Evolutionary conservation across 2,113 vertebrate genomes (phyloP), one percentile per base, ranked within the genome.

Genomic region (Rhineura floridana): DNA sequence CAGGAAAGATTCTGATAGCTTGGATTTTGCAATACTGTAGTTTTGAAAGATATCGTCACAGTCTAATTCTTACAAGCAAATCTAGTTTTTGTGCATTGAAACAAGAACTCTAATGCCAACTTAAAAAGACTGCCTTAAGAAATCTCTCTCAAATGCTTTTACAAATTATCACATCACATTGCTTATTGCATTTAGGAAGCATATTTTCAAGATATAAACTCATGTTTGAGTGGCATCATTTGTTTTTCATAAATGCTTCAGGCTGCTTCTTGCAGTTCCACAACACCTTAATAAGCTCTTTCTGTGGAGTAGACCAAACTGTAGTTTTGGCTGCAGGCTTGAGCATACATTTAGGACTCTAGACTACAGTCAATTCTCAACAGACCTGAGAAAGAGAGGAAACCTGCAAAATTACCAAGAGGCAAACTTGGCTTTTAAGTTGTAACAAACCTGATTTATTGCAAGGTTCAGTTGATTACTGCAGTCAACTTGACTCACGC

Each of bases 191-290:
- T 46, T 62, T 83, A 90, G 36, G 48, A 67, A 81, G 30, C 48
- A 78, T 33, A 83, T 87, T n/a, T 86, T 83, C 25, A 50, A 59
- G 52, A 79, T 50, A 25, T 13, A 70, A 83, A 72, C 83, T 59
- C 36, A 86, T 28, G 78, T 72, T 50, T 55, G 76, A 79, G 75
- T 69, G 28, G 48, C 63, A 75, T 86, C 84, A 70, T 90, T 83
- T 90, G 33, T 90, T 83, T 73, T 83, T 83, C 83, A 83, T 83
- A 70, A 90, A 79, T 72, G 39, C 80, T 90, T 36, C 62, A 72
- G 70, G 70, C 63, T 67, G 50, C 50, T 90, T 62, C 23, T 83
- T 83, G 39, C 50, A 72, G 25, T 48, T 83, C 42, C 81, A 87
- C 65, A 83, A 87, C 79, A 63, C 73, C 42, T 63, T 79, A 83